Evolutionary conservation across 2,797 vertebrate genomes (phyloP), one percentile per base, ranked within the genome.

Genomic region (Nannoperca australis): DNA sequence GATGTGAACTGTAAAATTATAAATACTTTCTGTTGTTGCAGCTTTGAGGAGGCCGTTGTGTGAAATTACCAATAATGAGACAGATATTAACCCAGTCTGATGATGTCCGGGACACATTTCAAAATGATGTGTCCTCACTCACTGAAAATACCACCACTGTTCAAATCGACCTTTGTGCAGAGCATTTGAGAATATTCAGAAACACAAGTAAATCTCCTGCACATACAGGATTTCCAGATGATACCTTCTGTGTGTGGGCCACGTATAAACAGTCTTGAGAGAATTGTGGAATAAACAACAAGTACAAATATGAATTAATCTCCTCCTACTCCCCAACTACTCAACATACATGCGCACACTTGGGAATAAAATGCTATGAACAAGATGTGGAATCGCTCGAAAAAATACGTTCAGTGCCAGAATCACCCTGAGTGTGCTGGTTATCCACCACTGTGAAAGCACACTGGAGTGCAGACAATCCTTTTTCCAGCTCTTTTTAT

Each of bases 61-160:
- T 80, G 64, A 85, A 78, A 82, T 88, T 12, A 77, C 63, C 53
- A 70, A 20, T 71, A 40, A 83, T 76, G 66, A 77, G 51, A 30
- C 70, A 58, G 55, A 78, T 70, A 76, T 36, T 54, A 38, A 38
- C 36, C 7, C 36, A 67, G 51, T 45, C 20, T 66, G 56, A 49
- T 61, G 9, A 47, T 55, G 22, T 69, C 60, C 51, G 0, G 12
- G 27, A 24, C 22, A 20, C 5, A 38, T 64, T 53, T 62, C 40
- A 44, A 68, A 62, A 15, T 2, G 17, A 72, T 68, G 27, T 51
- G 17, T 75, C n/a, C 4, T 18, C 22, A 45, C 22, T 34, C 4
- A 12, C 11, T n/a, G 14, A 24, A 66, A 67, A 32, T 59, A 42
- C 3, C 53, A 49, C 4, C 32, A 53, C 15, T 24, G 30, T 13